phyloP scores from a whole-genome alignment of 2,888 invertebrate species.

The Podotricha telesiphe region DNA sequence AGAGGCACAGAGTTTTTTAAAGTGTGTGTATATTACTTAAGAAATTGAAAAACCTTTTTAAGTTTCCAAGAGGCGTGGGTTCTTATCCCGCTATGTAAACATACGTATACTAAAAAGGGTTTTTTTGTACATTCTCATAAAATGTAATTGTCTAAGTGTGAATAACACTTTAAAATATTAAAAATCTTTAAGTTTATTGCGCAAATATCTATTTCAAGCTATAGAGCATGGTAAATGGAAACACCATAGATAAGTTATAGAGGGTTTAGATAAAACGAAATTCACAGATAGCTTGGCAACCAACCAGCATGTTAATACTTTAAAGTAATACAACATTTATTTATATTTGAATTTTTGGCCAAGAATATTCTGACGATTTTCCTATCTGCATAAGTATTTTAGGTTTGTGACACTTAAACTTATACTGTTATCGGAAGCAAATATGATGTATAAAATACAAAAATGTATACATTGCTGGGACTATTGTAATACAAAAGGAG shows the following conservation, averaged over 20 bases:
- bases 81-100: too few species aligned
- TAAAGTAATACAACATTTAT: slow-evolving; percentile 42
- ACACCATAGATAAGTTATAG: slow-evolving; percentile 31
- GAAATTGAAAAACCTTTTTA: too few species aligned
- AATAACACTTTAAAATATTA: too few species aligned
- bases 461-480: background rate
- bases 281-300: slow-evolving; percentile 32
- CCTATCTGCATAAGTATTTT: slow-evolving; percentile 26
- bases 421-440: slow-evolving; percentile 13
- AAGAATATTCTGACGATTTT: slow-evolving; percentile 22
- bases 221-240: slow-evolving; percentile 21
- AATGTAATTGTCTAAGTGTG: too few species aligned
- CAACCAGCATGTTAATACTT: slow-evolving; percentile 43
- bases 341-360: slow-evolving; percentile 28
- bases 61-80: too few species aligned
- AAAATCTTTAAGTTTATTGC: background rate
- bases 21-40: too few species aligned
- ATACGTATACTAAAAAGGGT: too few species aligned
- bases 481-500: background rate
- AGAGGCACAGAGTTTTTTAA: too few species aligned
- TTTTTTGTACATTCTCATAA: too few species aligned
- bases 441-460: slow-evolving; percentile 1
- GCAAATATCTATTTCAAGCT: background rate
- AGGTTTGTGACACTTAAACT: slow-evolving; percentile 11
- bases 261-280: slow-evolving; percentile 32